Base-by-base conservation (phyloP, 2,888 invertebrate species). In the Pammene fasciana region DNA sequence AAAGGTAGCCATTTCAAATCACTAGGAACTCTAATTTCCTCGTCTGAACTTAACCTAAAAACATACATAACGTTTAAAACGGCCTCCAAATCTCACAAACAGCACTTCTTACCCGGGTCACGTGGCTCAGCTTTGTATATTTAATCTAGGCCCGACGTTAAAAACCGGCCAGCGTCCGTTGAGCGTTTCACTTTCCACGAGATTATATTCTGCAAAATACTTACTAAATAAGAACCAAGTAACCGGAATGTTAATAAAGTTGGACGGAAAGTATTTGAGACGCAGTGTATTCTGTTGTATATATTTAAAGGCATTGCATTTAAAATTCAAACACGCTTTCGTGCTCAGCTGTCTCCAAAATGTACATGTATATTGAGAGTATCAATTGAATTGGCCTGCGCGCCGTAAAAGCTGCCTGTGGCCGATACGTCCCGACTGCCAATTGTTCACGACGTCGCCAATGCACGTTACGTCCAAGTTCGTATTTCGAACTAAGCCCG, bases 111-210 rank as follows among this genome's bases (percentile, higher is more conserved):
- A 65, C 41, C 41, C 70, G 10, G 14, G 70, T 70, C 70, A 65
- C 70, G 70, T 70, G 41, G 54, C 34, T 5, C 38, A 38, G 59
- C 59, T 55, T 55, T 70, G 65, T 65, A 70, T 70, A 70, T 70
- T 65, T 70, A 70, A 70, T 70, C 65, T 70, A 41, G 54, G 59
- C 16, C 54, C 54, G 48, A 34, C 38, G 64, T 65, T 67, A 59
- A 59, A 68, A 68, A 62, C 26, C 65, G 26, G 54, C 57, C 57
- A 59, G 57, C 52, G 26, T n/a, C 54, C 54, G 52, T 52, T 57
- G 54, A 16, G 48, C 52, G 38, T 59, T 70, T 70, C 65, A 70
- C 70, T 70, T 70, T 65, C 45, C 26, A 45, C 57, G 16, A 14
- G 65, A 14, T 50, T 54, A 36, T 54, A 36, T 14, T 34, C 43